Evolutionary conservation across 2,797 vertebrate species (phyloP).

Genomic region (Spheniscus humboldti): DNA sequence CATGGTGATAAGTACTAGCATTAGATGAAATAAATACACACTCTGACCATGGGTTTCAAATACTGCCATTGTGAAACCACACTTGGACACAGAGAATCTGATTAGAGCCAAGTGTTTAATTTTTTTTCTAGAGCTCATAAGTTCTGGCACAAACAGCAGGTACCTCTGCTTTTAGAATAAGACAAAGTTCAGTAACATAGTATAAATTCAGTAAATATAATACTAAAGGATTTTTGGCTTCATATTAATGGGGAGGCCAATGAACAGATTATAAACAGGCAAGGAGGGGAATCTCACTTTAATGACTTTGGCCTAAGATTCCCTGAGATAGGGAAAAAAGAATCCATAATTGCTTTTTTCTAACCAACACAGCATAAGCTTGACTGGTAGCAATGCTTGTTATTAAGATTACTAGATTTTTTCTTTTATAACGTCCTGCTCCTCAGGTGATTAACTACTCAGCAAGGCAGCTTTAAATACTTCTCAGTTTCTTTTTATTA

Average conservation of each 20-base stretch:
- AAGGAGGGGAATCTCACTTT: background rate
- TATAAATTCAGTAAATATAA: background rate
- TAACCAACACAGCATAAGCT: background rate
- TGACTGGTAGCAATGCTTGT: background rate
- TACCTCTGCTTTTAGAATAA: background rate
- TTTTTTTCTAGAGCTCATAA: background rate
- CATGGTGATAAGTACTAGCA: background rate
- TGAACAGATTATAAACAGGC: background rate
- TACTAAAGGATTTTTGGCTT: background rate
- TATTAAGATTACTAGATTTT: background rate
- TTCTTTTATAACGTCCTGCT: background rate
- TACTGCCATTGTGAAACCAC: background rate
- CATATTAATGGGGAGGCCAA: background rate
- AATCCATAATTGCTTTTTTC: background rate
- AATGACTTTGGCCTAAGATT: background rate
- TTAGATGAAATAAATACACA: background rate
- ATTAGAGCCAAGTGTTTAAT: background rate
- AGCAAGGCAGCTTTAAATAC: background rate
- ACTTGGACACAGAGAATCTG: background rate
- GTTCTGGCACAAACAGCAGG: background rate
- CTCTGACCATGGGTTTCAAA: background rate
- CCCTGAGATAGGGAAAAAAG: background rate
- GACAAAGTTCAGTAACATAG: background rate
- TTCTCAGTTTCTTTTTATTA: background rate
- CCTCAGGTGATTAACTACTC: background rate